Evolutionary conservation across 2,113 vertebrate genomes (phyloP).

Genomic region (Climacteris rufus): DNA sequence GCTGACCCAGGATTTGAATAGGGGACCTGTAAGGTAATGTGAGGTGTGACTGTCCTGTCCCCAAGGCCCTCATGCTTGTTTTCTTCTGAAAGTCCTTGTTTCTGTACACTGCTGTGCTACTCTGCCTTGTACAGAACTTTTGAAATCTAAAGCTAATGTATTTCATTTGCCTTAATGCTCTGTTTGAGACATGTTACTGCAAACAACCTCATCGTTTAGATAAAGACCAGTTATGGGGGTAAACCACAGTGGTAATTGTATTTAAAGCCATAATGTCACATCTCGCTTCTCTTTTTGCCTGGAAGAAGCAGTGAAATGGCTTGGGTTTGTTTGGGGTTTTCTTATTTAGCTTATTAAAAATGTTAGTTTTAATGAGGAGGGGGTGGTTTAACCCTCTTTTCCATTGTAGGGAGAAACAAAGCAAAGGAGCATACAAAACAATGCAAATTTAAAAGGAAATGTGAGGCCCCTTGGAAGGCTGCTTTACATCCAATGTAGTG

Average conservation of each 20-base stretch:
- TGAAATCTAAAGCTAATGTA: neutral
- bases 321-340: rapidly evolving
- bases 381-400: neutral
- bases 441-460: neutral
- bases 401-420: neutral
- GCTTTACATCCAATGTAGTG: neutral
- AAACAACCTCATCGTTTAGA: neutral
- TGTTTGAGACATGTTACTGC: neutral
- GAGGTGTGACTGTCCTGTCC: neutral
- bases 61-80: rapidly evolving
- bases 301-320: neutral
- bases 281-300: neutral
- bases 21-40: neutral
- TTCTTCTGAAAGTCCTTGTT: neutral
- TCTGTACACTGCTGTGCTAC: neutral
- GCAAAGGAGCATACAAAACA: neutral
- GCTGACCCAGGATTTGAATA: neutral
- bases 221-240: neutral
- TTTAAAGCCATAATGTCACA: neutral
- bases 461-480: neutral
- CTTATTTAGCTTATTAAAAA: neutral
- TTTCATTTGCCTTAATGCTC: neutral
- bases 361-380: neutral
- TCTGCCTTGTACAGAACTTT: neutral
- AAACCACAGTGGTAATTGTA: neutral